Base-by-base conservation (phyloP, 2,113 vertebrate genomes). In the Albula goreensis region DNA sequence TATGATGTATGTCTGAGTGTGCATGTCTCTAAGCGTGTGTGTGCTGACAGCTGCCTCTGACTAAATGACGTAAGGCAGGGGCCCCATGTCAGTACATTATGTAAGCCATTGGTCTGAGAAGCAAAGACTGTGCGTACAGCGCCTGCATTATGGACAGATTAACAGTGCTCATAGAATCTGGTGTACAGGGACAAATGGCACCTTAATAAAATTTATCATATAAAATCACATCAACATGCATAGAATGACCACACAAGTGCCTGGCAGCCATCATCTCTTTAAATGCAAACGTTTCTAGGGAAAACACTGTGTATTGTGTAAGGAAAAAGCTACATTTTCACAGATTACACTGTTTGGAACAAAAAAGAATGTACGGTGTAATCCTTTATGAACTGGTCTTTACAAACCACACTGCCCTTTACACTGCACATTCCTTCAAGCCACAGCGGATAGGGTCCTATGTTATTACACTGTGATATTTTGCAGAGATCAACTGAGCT, bases 21-120 rank as follows among this genome's bases (percentile, higher is more conserved):
- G 83, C 60, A 78, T 83, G 81, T 85, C 63, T 56, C 31, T 41
- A 41, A 41, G 10, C 86, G 49, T 87, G 85, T 87, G 82, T 88
- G 85, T 88, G 91, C 89, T 93, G 94, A 95, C 95, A 95, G 94
- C 94, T 95, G 95, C 95, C 93, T 93, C 89, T 92, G 93, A 91
- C 92, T 90, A 89, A 92, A 91, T 95, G 94, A 95, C 88, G 92
- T 91, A 94, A 93, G 91, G 89, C 91, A 91, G 87, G 79, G 84
- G 89, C 91, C 91, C 91, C 93, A 92, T 94, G 92, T 93, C 90
- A 86, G 90, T 89, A 92, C 90, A 94, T 96, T 95, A 96, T 92
- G 93, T 94, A 96, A 96, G 93, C 85, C 90, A 89, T 88, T 92
- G 95, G 93, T 94, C 91, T 89, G 91, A 84, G 84, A 87, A 66